phyloP scores from a whole-genome alignment of 2,888 invertebrate species.

The Odontocerum albicorne region DNA sequence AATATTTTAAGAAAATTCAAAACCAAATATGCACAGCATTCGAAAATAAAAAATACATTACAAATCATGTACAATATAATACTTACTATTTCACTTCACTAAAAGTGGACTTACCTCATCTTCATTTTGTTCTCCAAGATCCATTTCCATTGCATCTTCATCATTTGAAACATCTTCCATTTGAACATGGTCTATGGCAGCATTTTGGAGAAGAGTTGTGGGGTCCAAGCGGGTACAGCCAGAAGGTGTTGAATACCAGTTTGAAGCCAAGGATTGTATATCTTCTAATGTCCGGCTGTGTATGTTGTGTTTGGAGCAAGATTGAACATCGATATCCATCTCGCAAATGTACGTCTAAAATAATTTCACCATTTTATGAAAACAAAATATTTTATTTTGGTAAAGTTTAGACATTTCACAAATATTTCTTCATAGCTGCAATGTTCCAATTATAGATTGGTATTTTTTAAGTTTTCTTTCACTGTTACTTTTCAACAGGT shows the following conservation, averaged over 20 bases:
- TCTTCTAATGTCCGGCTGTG: constrained; percentile 80
- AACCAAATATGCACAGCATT: too few relatives aligned
- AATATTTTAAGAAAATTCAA: too few relatives aligned
- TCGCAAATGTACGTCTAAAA: constrained; percentile 87
- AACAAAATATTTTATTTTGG: too few relatives aligned
- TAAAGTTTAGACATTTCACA: too few relatives aligned
- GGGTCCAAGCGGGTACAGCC: constrained; percentile 83
- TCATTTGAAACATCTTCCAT: constrained; percentile 73
- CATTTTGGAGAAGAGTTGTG: constrained; percentile 79
- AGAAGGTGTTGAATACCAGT: constrained; percentile 79
- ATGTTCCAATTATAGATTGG: too few relatives aligned
- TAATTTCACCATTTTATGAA: too few relatives aligned
- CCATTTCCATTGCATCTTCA: constrained; percentile 44
- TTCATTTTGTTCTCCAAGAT: neutral
- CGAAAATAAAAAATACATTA: too few relatives aligned
- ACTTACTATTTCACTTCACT: too few relatives aligned
- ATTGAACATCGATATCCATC: constrained; percentile 76
- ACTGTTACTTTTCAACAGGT: too few relatives aligned
- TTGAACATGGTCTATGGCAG: constrained; percentile 79
- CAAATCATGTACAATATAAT: too few relatives aligned
- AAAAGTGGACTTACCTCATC: constrained; percentile 53
- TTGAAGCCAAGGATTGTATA: constrained; percentile 69
- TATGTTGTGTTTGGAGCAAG: constrained; percentile 81
- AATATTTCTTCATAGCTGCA: too few relatives aligned
- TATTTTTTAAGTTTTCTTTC: too few relatives aligned